A percentile compares a stretch with the other conserved stretches of the same genome.
Evolutionary conservation across 2,113 vertebrate genomes (phyloP).

Genomic region (Psephotus haematonotus): DNA sequence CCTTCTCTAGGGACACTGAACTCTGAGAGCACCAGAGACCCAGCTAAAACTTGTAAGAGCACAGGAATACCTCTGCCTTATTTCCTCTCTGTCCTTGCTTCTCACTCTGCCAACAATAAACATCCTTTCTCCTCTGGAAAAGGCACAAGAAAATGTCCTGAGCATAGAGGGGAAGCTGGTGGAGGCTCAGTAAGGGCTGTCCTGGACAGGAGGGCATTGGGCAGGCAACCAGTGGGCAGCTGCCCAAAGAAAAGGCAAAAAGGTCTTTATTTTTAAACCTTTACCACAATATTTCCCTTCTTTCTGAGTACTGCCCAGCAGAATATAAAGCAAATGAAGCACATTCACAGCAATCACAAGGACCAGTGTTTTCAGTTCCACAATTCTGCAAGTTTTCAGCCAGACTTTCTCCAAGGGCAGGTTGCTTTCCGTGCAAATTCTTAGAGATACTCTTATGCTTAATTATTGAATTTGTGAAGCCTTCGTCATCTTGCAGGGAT

Average conservation of each 20-base stretch:
- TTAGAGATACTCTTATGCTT: conserved; percentile 24
- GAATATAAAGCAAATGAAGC: not conserved
- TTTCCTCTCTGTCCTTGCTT: not conserved
- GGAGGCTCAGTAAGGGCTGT: not conserved
- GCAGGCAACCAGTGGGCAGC: not conserved
- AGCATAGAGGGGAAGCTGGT: not conserved
- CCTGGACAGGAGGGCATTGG: not conserved
- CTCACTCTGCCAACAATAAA: not conserved
- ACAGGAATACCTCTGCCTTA: not conserved
- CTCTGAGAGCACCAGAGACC: not conserved
- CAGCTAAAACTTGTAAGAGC: not conserved
- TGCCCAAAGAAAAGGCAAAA: not conserved
- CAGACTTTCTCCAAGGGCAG: not conserved
- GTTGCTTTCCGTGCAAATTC: conserved; percentile 21
- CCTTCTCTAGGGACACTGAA: not conserved
- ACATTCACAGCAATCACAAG: accelerated
- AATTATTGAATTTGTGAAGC: conserved; percentile 44
- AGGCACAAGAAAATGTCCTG: not conserved
- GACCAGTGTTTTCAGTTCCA: not conserved
- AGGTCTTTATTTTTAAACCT: not conserved
- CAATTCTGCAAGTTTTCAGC: conserved; percentile 32
- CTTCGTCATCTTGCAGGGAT: conserved; percentile 53
- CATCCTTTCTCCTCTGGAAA: not conserved
- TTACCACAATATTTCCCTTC: not conserved
- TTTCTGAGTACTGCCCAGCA: not conserved